Evolutionary conservation across 1,140 invertebrate species (phyloP), one percentile per base, ranked within the genome.

Genomic region (Proales similis): DNA sequence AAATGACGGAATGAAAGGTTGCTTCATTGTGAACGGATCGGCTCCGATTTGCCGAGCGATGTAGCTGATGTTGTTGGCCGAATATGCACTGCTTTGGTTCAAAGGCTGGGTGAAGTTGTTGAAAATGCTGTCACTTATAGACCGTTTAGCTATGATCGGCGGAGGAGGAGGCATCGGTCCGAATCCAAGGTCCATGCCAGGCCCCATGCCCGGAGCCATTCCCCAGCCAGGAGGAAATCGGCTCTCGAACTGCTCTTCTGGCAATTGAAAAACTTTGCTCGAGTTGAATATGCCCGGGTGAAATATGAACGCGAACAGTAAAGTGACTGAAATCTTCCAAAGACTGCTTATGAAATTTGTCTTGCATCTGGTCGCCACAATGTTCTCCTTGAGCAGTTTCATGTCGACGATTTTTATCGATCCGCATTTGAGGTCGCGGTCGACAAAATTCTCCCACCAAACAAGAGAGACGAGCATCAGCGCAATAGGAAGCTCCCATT

Each of bases 361-460:
- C 19, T 68, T 66, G 30, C 67, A 64, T n/a, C 70, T 33, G 2
- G 61, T 48, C 1, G 46, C 46, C 5, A 39, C 29, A 5, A 63
- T 63, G 17, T 63, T 63, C 5, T 63, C 61, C 30, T 48, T 63
- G 19, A 63, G 32, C 6, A 48, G 19, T 48, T 48, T 63, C 17
- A 69, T 64, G 65, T 29, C 70, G 60, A 48, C 67, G 65, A 26
- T 27, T 32, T 48, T 61, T n/a, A 19, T 45, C 12, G 33, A 24
- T 39, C 70, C 68, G 68, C 27, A 72, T 43, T 26, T 61, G 33
- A 42, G 68, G 36, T 53, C 70, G 65, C 82, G 81, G 24, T 86
- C 86, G 0, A 90, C 87, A 70, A 88, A 96, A 77, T 95, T 96
- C 76, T 95, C 91, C 91, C 91, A 95, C 87, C 89, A 95, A 22